Conservation (phyloP, 2,888 invertebrate species). For the Epinotia ramella region DNA sequence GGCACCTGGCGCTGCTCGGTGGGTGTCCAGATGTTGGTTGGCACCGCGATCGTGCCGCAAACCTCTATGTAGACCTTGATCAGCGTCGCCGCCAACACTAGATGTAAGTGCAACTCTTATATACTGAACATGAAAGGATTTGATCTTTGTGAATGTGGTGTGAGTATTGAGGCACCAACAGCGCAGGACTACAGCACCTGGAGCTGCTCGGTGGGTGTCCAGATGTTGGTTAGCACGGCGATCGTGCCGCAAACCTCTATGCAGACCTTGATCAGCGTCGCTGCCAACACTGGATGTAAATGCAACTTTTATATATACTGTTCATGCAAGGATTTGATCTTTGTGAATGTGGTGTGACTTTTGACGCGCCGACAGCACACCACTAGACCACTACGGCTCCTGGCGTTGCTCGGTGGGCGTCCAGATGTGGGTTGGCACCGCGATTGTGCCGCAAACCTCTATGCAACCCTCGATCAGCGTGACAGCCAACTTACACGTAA, state of each 20-base stretch:
- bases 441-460: constrained; percentile 59
- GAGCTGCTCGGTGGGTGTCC: constrained; percentile 79
- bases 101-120: constrained; percentile 69
- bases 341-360: constrained; percentile 76
- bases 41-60: constrained; percentile 53
- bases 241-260: constrained; percentile 63
- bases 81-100: constrained; percentile 55
- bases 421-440: constrained; percentile 59
- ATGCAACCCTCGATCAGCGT: constrained; percentile 76
- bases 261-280: constrained; percentile 74
- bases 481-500: constrained; percentile 40
- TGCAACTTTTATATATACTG: constrained; percentile 70
- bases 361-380: too few species aligned
- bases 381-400: constrained; percentile 52
- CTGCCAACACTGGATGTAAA: constrained; percentile 44
- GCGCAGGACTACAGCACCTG: constrained; percentile 70
- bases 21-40: constrained; percentile 67
- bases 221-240: constrained; percentile 57
- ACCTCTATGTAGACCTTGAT: constrained; percentile 75
- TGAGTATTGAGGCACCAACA: constrained; percentile 52
- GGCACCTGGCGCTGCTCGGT: constrained; percentile 81
- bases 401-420: constrained; percentile 82
- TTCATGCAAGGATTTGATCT: constrained; percentile 71
- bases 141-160: constrained; percentile 73
- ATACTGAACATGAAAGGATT: constrained; percentile 69